Conservation (phyloP, 1,140 invertebrate species). For the Euura lappo region DNA sequence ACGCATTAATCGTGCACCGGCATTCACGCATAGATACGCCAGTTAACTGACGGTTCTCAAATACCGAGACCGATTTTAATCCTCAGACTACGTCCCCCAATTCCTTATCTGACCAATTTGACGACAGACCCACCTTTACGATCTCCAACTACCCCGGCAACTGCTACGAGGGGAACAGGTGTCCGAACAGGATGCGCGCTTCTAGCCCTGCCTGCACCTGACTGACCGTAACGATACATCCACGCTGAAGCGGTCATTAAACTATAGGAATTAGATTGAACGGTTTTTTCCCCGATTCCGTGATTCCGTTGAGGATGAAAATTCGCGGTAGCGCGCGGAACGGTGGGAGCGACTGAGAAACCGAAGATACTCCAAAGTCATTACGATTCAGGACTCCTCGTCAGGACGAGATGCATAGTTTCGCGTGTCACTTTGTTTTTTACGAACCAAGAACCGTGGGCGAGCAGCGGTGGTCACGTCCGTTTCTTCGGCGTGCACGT, state of each 20-base stretch:
- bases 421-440: slow-evolving; percentile 33
- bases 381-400: slow-evolving; percentile 41
- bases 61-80: too few species aligned
- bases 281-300: too few species aligned
- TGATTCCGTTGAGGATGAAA: too few species aligned
- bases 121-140: slow-evolving; percentile 36
- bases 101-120: slow-evolving; percentile 46
- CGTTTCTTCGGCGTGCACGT: slow-evolving; percentile 21
- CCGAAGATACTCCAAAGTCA: slow-evolving; percentile 12
- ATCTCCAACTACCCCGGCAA: slow-evolving; percentile 15
- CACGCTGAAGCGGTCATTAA: background rate
- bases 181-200: slow-evolving; percentile 5
- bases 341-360: too few species aligned
- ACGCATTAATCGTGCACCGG: background rate
- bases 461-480: slow-evolving; percentile 1
- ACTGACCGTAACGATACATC: slow-evolving; percentile 9
- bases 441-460: slow-evolving; percentile 8
- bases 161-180: slow-evolving; percentile 8
- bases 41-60: too few species aligned
- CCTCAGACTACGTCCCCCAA: slow-evolving; percentile 21
- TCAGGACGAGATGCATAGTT: slow-evolving; percentile 39
- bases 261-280: too few species aligned
- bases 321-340: too few species aligned
- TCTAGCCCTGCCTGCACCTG: slow-evolving; percentile 12
- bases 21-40: background rate